These are phyloP conservation scores for Anthophora plumipes DNA, from an alignment of 2,888 invertebrate species.

Conservation along the genomic window DNA sequence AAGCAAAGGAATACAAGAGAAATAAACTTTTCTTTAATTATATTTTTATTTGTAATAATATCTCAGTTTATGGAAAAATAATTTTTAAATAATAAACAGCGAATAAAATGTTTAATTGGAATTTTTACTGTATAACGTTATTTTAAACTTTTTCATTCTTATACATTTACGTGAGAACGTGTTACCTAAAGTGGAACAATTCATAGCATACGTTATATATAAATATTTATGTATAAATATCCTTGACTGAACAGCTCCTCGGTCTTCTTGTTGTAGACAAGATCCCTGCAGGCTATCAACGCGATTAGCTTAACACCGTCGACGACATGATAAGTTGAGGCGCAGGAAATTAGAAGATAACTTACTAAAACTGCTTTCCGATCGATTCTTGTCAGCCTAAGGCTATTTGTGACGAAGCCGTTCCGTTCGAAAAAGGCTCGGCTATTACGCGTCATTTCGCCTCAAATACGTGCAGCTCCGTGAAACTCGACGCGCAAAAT, in stretches of 20 bases:
- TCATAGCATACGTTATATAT: background rate
- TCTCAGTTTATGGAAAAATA: too few relatives aligned
- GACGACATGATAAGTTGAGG: conserved; percentile 58
- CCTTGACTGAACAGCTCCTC: conserved; percentile 8
- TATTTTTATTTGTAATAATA: too few relatives aligned
- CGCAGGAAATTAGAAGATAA: conserved; percentile 66
- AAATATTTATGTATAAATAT: background rate
- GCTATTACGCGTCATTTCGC: conserved; percentile 43
- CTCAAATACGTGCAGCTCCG: conserved; percentile 30
- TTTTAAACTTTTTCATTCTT: background rate
- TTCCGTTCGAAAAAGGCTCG: conserved; percentile 52
- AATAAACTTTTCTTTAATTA: too few relatives aligned
- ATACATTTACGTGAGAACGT: background rate
- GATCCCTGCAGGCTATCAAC: conserved; percentile 38
- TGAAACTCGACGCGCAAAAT: conserved; percentile 6
- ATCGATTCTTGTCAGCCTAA: conserved; percentile 64
- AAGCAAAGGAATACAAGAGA: too few relatives aligned
- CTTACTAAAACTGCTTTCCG: conserved; percentile 66
- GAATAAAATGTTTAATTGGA: too few relatives aligned
- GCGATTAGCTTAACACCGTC: conserved; percentile 54
- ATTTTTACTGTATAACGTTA: too few relatives aligned
- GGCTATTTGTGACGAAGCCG: conserved; percentile 60
- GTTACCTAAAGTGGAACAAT: background rate
- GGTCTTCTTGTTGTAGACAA: conserved; percentile 22
- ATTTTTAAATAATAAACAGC: too few relatives aligned